phyloP scores from a whole-genome alignment of 2,113 vertebrate genomes.

The zebrafish (Danio rerio) region DNA sequence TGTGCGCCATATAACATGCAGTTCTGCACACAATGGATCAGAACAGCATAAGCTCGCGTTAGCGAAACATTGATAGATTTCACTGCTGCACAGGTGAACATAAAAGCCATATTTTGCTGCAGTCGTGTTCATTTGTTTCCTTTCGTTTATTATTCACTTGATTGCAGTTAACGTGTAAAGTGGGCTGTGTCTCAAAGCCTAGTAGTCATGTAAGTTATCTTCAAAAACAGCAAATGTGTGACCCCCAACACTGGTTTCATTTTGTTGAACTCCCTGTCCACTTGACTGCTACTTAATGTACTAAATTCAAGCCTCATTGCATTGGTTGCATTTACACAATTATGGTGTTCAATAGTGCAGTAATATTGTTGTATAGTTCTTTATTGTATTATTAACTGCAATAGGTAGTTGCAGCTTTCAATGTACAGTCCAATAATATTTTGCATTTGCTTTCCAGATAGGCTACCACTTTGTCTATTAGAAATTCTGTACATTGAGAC shows the following conservation, averaged over 20 bases:
- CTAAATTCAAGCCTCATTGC: not conserved
- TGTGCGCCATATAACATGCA: constrained; percentile 15
- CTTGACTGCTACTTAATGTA: not conserved
- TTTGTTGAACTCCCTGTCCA: not conserved
- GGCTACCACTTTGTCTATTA: not conserved
- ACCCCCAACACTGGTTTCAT: not conserved
- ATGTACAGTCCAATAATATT: not conserved
- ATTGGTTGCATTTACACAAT: not conserved
- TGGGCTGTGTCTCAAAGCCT: constrained; percentile 1
- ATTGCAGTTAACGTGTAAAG: not conserved
- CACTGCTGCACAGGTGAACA: not conserved
- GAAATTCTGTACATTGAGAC: no score
- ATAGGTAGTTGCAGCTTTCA: no score
- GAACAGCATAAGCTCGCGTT: not conserved
- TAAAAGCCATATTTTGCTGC: not conserved
- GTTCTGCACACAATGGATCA: constrained; percentile 25
- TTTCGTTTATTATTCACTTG: not conserved
- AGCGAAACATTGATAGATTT: not conserved
- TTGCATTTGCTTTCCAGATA: not conserved
- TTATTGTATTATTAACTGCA: no score
- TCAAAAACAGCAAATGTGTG: not conserved
- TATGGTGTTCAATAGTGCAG: no score
- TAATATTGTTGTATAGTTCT: no score
- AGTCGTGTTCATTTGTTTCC: not conserved
- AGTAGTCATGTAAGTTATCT: no score